These are phyloP conservation scores for Tetrapedia diversipes DNA, from an alignment of 2,888 invertebrate species.

Conservation along the genomic window DNA sequence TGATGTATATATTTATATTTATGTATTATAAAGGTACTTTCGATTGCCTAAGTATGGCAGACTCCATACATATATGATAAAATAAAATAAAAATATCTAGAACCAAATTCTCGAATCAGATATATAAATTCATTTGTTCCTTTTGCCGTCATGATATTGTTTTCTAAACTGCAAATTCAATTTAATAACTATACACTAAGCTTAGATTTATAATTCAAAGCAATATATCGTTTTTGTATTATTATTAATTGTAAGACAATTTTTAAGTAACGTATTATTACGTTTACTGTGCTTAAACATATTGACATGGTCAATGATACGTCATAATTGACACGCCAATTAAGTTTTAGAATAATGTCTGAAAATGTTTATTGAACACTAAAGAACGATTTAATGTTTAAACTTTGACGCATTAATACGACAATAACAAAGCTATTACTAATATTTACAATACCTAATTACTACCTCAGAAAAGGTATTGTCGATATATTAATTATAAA, in stretches of 20 bases:
- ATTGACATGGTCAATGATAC: slow-evolving; percentile 5
- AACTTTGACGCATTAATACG: slow-evolving; percentile 11
- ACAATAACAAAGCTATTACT: neutral
- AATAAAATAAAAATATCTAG: neutral
- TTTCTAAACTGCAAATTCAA: too few relatives aligned
- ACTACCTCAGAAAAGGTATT: neutral
- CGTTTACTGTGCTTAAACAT: neutral
- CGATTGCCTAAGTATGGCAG: slow-evolving; percentile 20
- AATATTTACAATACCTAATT: neutral
- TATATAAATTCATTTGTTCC: too few relatives aligned
- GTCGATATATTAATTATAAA: neutral
- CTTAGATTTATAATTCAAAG: neutral
- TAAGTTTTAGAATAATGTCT: neutral
- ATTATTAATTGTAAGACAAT: neutral
- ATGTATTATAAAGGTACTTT: slow-evolving; percentile 32
- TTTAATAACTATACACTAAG: too few relatives aligned
- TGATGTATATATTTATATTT: slow-evolving; percentile 24
- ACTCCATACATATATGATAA: neutral
- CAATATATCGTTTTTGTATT: neutral
- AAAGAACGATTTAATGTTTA: too few relatives aligned
- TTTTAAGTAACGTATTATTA: neutral
- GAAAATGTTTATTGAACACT: too few relatives aligned
- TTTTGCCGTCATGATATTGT: too few relatives aligned
- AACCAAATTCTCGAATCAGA: slow-evolving; percentile 25
- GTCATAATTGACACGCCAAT: neutral